Percentiles rank a stretch among this genome's conserved stretches.
These are phyloP conservation scores for Cremastinae sp. DNA, from an alignment of 2,888 invertebrate genomes.

Conservation along the genomic window DNA sequence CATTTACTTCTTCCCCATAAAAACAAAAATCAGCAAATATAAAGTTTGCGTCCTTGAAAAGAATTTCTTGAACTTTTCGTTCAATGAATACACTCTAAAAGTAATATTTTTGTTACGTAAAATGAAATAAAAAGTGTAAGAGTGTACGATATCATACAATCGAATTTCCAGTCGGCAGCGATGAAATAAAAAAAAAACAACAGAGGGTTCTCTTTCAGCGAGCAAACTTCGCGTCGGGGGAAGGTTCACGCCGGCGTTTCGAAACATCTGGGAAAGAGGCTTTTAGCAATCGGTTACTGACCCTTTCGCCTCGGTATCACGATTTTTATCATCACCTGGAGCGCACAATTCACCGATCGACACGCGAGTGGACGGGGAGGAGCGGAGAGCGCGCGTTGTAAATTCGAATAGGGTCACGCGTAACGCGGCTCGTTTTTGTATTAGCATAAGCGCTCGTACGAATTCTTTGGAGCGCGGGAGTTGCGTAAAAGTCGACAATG, in stretches of 20 bases:
- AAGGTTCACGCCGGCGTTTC: neutral
- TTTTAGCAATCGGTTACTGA: slow-evolving; percentile 52
- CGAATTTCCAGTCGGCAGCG: too few relatives aligned
- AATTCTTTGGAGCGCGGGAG: neutral
- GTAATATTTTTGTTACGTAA: too few relatives aligned
- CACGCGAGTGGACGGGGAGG: neutral
- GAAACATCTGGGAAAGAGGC: slow-evolving; percentile 45
- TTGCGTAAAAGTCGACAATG: neutral
- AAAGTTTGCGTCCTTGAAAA: too few relatives aligned
- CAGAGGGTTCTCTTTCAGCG: slow-evolving; percentile 25
- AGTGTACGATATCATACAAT: too few relatives aligned
- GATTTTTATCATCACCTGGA: slow-evolving; percentile 55
- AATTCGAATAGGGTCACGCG: slow-evolving; percentile 30
- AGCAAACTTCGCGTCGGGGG: slow-evolving; percentile 1
- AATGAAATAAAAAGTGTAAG: too few relatives aligned
- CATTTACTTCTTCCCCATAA: too few relatives aligned
- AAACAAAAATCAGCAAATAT: too few relatives aligned
- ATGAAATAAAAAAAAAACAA: neutral
- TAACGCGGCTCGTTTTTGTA: slow-evolving; percentile 20
- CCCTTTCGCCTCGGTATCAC: slow-evolving; percentile 42
- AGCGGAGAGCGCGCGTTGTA: slow-evolving; percentile 23
- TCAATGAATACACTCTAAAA: too few relatives aligned
- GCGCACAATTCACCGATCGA: slow-evolving; percentile 27
- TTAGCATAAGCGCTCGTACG: slow-evolving; percentile 15
- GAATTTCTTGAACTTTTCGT: too few relatives aligned